Evolutionary conservation across 1,140 invertebrate genomes (phyloP).

Genomic region (Procambarus virginalis): DNA sequence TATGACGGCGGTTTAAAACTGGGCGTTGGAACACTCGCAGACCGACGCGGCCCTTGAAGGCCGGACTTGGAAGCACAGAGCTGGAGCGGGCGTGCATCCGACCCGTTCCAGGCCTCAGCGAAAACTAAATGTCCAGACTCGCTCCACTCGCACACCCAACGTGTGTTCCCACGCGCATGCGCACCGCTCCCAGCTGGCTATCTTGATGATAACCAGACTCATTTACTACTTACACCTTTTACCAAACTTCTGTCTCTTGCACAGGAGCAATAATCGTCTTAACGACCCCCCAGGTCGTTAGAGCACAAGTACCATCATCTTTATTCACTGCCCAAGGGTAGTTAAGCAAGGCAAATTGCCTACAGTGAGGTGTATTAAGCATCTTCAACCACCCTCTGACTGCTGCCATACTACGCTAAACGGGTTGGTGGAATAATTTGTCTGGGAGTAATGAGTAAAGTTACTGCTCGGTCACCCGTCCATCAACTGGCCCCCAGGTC

Average conservation of each 20-base stretch:
- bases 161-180: neutral
- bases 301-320: neutral
- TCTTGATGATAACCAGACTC: neutral
- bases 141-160: neutral
- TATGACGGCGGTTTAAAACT: no score
- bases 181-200: neutral
- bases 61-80: neutral
- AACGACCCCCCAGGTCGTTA: neutral
- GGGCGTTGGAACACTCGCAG: neutral
- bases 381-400: neutral
- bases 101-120: neutral
- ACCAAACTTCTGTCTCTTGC: constrained; percentile 11
- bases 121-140: neutral
- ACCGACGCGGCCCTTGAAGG: no score
- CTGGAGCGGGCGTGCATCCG: neutral
- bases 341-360: neutral
- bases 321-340: neutral
- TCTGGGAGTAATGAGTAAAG: neutral
- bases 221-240: constrained; percentile 11
- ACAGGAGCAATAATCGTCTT: neutral
- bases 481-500: neutral
- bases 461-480: neutral
- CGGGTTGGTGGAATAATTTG: neutral
- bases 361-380: no score
- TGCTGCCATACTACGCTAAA: no score